Percentiles rank a stretch among this genome's conserved stretches.
Conservation (phyloP, 2,888 invertebrate genomes). For the Drosophila testacea region DNA sequence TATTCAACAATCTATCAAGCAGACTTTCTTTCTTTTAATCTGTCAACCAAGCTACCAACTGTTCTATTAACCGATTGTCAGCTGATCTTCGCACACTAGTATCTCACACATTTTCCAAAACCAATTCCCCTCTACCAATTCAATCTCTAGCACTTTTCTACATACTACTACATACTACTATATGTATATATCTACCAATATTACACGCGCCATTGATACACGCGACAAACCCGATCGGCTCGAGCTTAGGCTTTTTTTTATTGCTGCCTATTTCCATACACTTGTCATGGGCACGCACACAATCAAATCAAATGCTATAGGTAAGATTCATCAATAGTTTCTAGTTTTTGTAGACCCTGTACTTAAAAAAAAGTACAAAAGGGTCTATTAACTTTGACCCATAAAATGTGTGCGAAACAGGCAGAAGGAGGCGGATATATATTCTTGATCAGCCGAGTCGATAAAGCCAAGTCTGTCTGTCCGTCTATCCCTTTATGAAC, state of each 20-base stretch:
- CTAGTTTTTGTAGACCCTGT: no score
- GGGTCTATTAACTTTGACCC: no score
- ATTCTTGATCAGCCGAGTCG: no score
- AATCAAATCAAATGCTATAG: not conserved
- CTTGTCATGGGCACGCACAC: conserved; percentile 51
- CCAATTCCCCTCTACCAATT: not conserved
- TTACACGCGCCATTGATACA: conserved; percentile 49
- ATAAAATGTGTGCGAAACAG: no score
- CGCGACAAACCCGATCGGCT: conserved; percentile 53
- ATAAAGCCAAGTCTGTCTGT: no score
- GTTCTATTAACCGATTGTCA: conserved; percentile 1
- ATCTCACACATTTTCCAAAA: not conserved
- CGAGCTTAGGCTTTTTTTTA: conserved; percentile 18
- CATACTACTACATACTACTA: conserved; percentile 4
- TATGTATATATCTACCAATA: conserved; percentile 2
- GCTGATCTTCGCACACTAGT: conserved; percentile 2
- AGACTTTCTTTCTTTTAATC: not conserved
- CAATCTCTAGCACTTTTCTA: not conserved
- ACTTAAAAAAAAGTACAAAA: no score
- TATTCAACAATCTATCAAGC: not conserved
- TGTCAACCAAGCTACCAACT: not conserved
- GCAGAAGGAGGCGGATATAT: no score
- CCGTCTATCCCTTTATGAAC: no score
- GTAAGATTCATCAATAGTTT: conserved; percentile 29
- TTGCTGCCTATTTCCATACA: conserved; percentile 63